Conservation (phyloP, 1,140 invertebrate genomes). For the Leptonema lineaticorne region DNA sequence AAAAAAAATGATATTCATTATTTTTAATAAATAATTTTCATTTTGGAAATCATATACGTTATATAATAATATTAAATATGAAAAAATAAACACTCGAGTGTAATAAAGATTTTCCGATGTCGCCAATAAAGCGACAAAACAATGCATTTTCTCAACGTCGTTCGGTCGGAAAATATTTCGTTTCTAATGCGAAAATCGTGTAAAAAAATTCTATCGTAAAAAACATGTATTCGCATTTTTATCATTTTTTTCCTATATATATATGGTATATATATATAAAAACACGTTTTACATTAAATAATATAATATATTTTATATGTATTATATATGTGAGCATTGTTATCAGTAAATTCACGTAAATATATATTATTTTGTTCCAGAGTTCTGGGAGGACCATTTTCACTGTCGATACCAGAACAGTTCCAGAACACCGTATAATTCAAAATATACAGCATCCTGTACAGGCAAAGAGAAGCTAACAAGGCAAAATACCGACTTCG, state of each 20-base stretch:
- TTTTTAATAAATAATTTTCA: too few species aligned
- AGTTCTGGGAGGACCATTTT: conserved; percentile 94
- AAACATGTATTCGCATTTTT: too few species aligned
- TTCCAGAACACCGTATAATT: conserved; percentile 78
- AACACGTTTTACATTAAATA: too few species aligned
- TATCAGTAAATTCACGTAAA: too few species aligned
- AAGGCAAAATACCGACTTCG: conserved; percentile 76
- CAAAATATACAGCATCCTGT: conserved; percentile 67
- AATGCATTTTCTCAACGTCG: not conserved
- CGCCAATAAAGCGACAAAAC: not conserved
- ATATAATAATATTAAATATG: too few species aligned
- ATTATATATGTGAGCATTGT: not conserved
- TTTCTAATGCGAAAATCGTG: conserved; percentile 9
- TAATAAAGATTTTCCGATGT: not conserved
- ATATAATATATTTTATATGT: too few species aligned
- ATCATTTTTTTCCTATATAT: too few species aligned
- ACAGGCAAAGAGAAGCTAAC: conserved; percentile 72
- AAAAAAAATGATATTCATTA: too few species aligned
- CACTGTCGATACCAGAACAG: conserved; percentile 79
- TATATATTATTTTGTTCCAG: conserved; percentile 59
- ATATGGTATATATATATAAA: too few species aligned
- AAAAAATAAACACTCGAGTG: not conserved
- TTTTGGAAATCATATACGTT: too few species aligned
- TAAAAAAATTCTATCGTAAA: not conserved
- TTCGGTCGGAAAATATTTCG: not conserved